Evolutionary conservation across 1,140 invertebrate genomes (phyloP).

Genomic region (Penaeus japonicus): DNA sequence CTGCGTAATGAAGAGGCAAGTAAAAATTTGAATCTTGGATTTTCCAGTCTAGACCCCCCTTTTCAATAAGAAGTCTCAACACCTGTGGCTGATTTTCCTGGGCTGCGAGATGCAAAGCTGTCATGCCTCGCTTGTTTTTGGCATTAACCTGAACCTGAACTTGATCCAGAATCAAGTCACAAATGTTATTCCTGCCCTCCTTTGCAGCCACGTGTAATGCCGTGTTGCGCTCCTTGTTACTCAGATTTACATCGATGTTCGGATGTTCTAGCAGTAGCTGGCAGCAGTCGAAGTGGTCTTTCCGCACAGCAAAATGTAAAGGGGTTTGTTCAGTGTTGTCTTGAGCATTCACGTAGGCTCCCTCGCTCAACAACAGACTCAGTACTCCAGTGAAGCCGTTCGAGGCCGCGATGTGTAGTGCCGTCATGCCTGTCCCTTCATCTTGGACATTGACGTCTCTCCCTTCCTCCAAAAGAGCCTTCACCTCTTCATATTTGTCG

Average conservation of each 20-base stretch:
- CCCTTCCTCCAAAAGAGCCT: neutral
- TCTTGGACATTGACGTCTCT: neutral
- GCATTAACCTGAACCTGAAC: neutral
- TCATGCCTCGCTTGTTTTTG: conserved; percentile 36
- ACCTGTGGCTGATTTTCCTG: conserved; percentile 33
- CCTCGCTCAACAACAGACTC: neutral
- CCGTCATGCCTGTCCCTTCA: conserved; percentile 20
- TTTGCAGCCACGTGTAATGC: conserved; percentile 25
- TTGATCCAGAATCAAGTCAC: neutral
- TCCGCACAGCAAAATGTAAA: conserved; percentile 21
- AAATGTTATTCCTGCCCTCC: conserved; percentile 11
- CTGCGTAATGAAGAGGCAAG: conserved; percentile 34
- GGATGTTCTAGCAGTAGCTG: neutral
- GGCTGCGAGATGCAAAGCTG: conserved; percentile 31
- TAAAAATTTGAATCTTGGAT: conserved; percentile 24
- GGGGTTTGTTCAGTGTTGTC: conserved; percentile 25
- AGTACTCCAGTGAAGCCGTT: neutral
- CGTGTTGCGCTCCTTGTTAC: conserved; percentile 16
- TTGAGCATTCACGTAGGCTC: conserved; percentile 29
- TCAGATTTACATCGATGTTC: conserved; percentile 2
- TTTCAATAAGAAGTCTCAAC: conserved; percentile 9
- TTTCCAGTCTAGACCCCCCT: conserved; percentile 23
- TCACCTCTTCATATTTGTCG: neutral
- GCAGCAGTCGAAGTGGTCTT: conserved; percentile 15
- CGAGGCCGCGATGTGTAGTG: conserved; percentile 29